Base-by-base conservation (phyloP, 2,113 vertebrate genomes). In the Merops nubicus region DNA sequence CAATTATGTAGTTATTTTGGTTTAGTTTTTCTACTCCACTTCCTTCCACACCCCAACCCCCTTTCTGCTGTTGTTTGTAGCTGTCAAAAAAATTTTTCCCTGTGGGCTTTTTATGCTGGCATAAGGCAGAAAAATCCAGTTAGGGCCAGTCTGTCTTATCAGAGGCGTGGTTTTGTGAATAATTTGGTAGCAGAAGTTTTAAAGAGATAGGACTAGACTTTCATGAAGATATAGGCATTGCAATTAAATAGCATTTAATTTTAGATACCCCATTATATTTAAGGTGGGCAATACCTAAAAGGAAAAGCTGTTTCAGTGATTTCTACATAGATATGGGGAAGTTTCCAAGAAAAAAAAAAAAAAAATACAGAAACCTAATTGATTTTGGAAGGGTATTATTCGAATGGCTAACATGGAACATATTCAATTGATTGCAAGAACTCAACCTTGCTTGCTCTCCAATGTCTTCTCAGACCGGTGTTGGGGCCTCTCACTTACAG, bases 1-100 rank as follows among this genome's bases (percentile, higher is more conserved):
- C 83, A 86, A 80, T 79, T n/a, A 31, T 6, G 14, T n/a, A 56
- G 19, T 42, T 85, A 62, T 70, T 92, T 83, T 91, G 36, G 21
- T 31, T 51, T 60, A 11, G 1, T 4, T 59, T 59, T 70, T 6
- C n/a, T n/a, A n/a, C n/a, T n/a, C n/a, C n/a, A n/a, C n/a, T n/a
- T n/a, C n/a, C n/a, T n/a, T n/a, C n/a, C n/a, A n/a, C n/a, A n/a
- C n/a, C n/a, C n/a, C n/a, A n/a, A n/a, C n/a, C 8, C 13, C 15
- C 2, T 21, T 62, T 56, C 33, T 4, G 0, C 4, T 91, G 7
- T 67, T 60, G 43, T 2, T 0, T n/a, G 11, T 4, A 91, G 28
- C 8, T 88, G 34, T 51, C 60, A 85, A 56, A 89, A 85, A 77
- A 60, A 15, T 7, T 60, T 68, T 18, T 62, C 19, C 6, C 18